Evolutionary conservation across 2,797 vertebrate genomes (phyloP).

Genomic region (Lepilemur septentrionalis): DNA sequence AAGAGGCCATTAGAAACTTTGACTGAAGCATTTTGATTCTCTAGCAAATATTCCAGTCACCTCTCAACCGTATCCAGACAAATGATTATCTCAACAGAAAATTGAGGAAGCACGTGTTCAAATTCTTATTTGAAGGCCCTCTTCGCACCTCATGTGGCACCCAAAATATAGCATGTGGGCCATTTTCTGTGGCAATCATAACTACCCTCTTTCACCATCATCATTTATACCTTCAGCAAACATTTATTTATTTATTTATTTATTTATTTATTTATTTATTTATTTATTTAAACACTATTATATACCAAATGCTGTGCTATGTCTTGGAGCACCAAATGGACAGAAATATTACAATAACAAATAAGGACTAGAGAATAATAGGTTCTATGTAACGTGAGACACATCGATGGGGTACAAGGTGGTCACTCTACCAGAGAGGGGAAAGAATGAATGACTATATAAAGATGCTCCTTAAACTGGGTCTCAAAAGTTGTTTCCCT

Average conservation of each 20-base stretch:
- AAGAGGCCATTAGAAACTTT: not conserved
- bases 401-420: not conserved
- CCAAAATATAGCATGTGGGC: not conserved
- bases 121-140: not conserved
- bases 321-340: not conserved
- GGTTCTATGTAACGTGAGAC: not conserved
- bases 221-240: not conserved
- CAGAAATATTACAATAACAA: not conserved
- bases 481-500: not conserved
- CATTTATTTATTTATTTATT: not conserved
- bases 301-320: not conserved
- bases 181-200: not conserved
- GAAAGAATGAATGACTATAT: not conserved
- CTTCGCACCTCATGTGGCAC: no score
- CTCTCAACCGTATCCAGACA: not conserved
- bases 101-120: not conserved
- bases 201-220: not conserved
- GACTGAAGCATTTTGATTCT: not conserved
- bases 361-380: not conserved
- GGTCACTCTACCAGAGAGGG: not conserved
- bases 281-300: not conserved
- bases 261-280: constrained; percentile 19
- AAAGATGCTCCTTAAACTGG: not conserved
- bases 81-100: not conserved
- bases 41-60: not conserved